Evolutionary conservation across 37 sponge, comb jelly and placozoan genomes (phyloP), one percentile per base, ranked within the genome.

Genomic region (Theonella swinhoei): DNA sequence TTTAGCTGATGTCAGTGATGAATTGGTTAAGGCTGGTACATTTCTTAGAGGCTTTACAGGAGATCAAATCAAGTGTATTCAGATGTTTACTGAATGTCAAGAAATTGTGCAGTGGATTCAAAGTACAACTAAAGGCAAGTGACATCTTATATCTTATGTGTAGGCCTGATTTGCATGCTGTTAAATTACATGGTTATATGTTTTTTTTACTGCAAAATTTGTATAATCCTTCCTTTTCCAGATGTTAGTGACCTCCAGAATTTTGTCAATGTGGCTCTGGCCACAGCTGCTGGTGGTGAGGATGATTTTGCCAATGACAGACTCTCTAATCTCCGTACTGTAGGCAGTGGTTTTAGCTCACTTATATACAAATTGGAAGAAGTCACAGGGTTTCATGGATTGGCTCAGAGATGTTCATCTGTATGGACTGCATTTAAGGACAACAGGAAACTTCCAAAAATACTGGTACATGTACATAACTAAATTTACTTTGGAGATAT

Each of bases 261-360:
- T 35, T 87, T 87, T 87, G 87, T 87, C 34, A 80, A 54, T 42
- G 80, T 87, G 32, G 88, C 88, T 66, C 79, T 85, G 33, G 86
- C 86, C 19, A 87, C 87, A 33, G 81, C 74, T 41, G 73, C 87
- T 68, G 81, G 74, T 8, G 87, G 87, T 41, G 87, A 87, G 39
- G 87, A 47, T 68, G 87, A 80, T 60, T 41, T 74, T 47, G 34
- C 80, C 37, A 37, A 64, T 66, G 87, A 87, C 47, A 87, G 62
- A 33, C 79, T 87, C 42, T 87, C 87, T 22, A 22, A 42, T 39
- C 65, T 87, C 42, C 33, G 67, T 26, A 87, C 54, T 30, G 81
- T 87, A 14, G 87, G 81, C 26, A 87, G 68, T 80, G 76, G 87
- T 29, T 87, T 80, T 80, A 62, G 37, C 19, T 64, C 80, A 39